Percentiles rank a stretch among this genome's conserved stretches.
These are phyloP conservation scores for Tachina grossa DNA, from an alignment of 2,888 invertebrate genomes.

Conservation along the genomic window DNA sequence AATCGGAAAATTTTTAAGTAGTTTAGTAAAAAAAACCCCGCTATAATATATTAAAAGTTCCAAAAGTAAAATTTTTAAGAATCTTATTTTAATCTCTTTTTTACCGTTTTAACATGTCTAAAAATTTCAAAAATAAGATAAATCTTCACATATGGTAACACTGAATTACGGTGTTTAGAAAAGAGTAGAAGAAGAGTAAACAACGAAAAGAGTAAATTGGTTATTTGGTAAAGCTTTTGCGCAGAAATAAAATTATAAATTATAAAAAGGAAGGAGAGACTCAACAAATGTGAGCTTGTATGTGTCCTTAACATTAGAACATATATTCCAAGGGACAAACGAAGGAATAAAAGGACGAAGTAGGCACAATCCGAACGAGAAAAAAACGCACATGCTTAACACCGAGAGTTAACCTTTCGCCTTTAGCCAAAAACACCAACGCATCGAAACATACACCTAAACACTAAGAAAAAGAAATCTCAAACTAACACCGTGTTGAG, in stretches of 20 bases:
- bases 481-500: constrained; percentile 6
- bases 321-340: not conserved
- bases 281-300: constrained; percentile 15
- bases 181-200: not conserved
- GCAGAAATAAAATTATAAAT: constrained; percentile 50
- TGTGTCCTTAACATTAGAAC: constrained; percentile 23
- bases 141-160: no score
- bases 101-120: no score
- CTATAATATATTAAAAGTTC: no score
- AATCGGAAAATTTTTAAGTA: no score
- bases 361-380: not conserved
- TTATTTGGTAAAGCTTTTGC: constrained; percentile 46
- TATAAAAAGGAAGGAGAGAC: constrained; percentile 1
- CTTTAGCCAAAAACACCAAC: constrained; percentile 65
- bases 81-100: no score
- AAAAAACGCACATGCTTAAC: constrained; percentile 56
- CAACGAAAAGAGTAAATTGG: constrained; percentile 9
- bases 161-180: no score
- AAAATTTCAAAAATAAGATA: no score
- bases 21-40: no score
- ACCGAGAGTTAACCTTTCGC: constrained; percentile 67
- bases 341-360: constrained; percentile 1
- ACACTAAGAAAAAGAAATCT: no score
- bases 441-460: constrained; percentile 45
- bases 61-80: no score